phyloP scores from a whole-genome alignment of 2,797 vertebrate genomes.

The Lateolabrax maculatus region DNA sequence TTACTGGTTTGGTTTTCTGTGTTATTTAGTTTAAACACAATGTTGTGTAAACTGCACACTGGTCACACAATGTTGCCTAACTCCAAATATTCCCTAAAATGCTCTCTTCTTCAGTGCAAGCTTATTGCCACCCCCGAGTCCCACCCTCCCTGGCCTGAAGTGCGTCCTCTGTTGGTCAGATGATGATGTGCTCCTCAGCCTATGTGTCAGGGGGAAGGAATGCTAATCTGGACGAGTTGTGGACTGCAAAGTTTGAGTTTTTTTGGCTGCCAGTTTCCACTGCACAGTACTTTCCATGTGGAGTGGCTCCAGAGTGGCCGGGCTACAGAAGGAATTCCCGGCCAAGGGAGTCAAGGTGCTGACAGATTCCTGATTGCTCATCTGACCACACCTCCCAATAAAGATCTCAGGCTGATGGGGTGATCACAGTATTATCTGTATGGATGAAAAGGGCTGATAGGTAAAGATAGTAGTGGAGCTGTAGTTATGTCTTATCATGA shows the following conservation, averaged over 20 bases:
- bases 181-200: slow-evolving; percentile 90
- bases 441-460: slow-evolving; percentile 4
- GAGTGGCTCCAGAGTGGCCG: slow-evolving; percentile 92
- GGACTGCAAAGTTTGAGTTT: slow-evolving; percentile 81
- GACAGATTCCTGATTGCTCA: slow-evolving; percentile 91
- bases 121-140: background rate
- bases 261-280: slow-evolving; percentile 94
- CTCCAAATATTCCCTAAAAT: background rate
- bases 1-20: background rate
- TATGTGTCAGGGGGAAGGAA: slow-evolving; percentile 95
- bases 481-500: background rate
- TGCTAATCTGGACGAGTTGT: slow-evolving; percentile 94
- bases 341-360: slow-evolving; percentile 84
- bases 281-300: slow-evolving; percentile 94
- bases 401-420: slow-evolving; percentile 55
- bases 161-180: slow-evolving; percentile 86
- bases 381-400: slow-evolving; percentile 54
- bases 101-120: background rate
- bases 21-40: background rate
- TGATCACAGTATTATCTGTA: slow-evolving; percentile 27
- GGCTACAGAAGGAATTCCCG: slow-evolving; percentile 90
- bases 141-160: slow-evolving; percentile 38
- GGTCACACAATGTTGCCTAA: too few relatives aligned
- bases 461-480: background rate
- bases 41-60: background rate